A percentile compares a stretch with the other conserved stretches of the same genome.
Conservation (phyloP, 2,797 vertebrate genomes). For the Oreortyx pictus region DNA sequence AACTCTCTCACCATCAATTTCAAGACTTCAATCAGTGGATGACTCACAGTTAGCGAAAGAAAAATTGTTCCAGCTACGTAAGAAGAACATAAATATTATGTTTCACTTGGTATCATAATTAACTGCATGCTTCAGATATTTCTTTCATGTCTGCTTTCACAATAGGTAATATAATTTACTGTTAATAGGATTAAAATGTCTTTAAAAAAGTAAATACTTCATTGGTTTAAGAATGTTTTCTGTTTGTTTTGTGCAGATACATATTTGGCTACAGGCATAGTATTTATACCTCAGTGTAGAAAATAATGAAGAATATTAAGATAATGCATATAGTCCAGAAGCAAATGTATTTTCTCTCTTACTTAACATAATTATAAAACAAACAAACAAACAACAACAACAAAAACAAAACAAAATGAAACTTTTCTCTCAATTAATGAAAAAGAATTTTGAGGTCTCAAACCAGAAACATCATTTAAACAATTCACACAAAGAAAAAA, state of each 20-base stretch:
- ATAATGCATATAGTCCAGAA: constrained; percentile 68
- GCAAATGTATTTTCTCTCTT: constrained; percentile 40
- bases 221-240: constrained; percentile 76
- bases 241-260: constrained; percentile 78
- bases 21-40: constrained; percentile 74
- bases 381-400: too few relatives aligned
- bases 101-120: constrained; percentile 82
- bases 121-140: constrained; percentile 80
- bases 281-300: constrained; percentile 66
- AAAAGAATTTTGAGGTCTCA: background rate
- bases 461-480: constrained; percentile 4
- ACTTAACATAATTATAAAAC: background rate
- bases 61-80: constrained; percentile 68
- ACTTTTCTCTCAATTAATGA: background rate
- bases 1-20: constrained; percentile 62
- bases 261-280: constrained; percentile 72
- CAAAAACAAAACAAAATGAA: too few relatives aligned
- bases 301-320: constrained; percentile 74
- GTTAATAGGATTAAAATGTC: constrained; percentile 82
- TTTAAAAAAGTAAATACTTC: constrained; percentile 77
- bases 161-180: constrained; percentile 81
- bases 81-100: constrained; percentile 74
- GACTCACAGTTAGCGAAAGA: constrained; percentile 74
- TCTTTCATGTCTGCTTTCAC: constrained; percentile 78
- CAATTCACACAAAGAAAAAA: background rate